Evolutionary conservation across 2,888 invertebrate genomes (phyloP), one percentile per base, ranked within the genome.

Genomic region (Trachelus iudaicus): DNA sequence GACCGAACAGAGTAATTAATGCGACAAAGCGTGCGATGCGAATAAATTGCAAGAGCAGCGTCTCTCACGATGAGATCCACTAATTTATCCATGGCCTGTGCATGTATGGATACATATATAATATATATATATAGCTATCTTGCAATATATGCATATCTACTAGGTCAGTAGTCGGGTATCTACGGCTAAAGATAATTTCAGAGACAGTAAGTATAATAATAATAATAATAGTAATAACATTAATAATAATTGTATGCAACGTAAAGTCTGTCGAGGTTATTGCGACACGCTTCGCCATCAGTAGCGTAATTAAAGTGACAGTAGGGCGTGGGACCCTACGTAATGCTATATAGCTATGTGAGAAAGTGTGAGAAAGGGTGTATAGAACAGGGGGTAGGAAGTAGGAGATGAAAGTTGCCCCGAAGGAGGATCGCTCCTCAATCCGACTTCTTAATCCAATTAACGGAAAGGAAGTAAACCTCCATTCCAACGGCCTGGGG

Each of bases 371-470:
- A 23, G 40, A 56, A 56, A 23, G 40, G 40, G 23, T 56, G 40
- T 23, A 56, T 56, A 56, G 40, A 23, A 23, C 40, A 56, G 23
- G 40, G 40, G 40, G 40, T 56, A 56, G 40, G 40, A 56, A 23
- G 23, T 2, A 23, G 84, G 83, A 73, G 75, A 73, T 34, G 35
- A 76, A 76, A 82, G 83, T 82, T 84, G 79, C 83, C 79, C 77
- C 82, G 86, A 85, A 87, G 87, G 84, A 88, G 85, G 87, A 87
- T 85, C 84, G 85, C 83, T 87, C 87, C 87, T 86, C 89, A 86
- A 89, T 89, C 88, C 89, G 88, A 88, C 89, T 90, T 88, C 90
- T 90, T 91, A 90, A 91, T 91, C 91, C 90, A 91, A 91, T 91
- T 91, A 91, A 91, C 89, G 88, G 40, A 85, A 83, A 83, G 84